Conservation (phyloP, 1,140 invertebrate genomes). For the Drusus annulatus region DNA sequence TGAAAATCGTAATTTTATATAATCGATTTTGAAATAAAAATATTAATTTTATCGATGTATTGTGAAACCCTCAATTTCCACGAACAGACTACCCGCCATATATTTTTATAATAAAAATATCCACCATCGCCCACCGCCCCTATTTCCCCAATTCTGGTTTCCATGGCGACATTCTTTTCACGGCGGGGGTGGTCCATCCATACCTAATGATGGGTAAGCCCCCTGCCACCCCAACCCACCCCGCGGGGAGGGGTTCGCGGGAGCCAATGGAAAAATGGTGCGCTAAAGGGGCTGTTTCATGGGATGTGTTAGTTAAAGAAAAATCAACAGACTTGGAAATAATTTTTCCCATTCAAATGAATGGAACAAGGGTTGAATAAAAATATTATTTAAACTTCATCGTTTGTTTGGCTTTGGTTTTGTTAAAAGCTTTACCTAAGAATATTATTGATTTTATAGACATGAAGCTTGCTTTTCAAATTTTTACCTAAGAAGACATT, state of each 20-base stretch:
- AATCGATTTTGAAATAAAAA: too few species aligned
- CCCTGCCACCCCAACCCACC: too few species aligned
- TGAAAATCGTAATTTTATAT: too few species aligned
- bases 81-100: conserved; percentile 15
- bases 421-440: too few species aligned
- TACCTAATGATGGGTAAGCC: background rate
- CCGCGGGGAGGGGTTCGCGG: background rate
- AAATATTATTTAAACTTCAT: too few species aligned
- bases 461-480: too few species aligned
- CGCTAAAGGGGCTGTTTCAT: conserved; percentile 3
- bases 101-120: conserved; percentile 58
- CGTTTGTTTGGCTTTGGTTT: too few species aligned
- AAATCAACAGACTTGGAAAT: background rate
- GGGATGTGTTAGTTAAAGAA: conserved; percentile 15
- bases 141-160: conserved; percentile 32
- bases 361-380: too few species aligned
- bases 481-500: too few species aligned
- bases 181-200: conserved; percentile 18
- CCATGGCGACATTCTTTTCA: conserved; percentile 58
- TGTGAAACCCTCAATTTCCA: background rate
- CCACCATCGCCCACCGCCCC: conserved; percentile 36
- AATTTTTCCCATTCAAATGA: background rate
- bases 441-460: too few species aligned
- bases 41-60: too few species aligned
- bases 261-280: conserved; percentile 12